Percentiles rank a stretch among this genome's conserved stretches.
Conservation (phyloP, 2,113 vertebrate species). For the Gallinago media region DNA sequence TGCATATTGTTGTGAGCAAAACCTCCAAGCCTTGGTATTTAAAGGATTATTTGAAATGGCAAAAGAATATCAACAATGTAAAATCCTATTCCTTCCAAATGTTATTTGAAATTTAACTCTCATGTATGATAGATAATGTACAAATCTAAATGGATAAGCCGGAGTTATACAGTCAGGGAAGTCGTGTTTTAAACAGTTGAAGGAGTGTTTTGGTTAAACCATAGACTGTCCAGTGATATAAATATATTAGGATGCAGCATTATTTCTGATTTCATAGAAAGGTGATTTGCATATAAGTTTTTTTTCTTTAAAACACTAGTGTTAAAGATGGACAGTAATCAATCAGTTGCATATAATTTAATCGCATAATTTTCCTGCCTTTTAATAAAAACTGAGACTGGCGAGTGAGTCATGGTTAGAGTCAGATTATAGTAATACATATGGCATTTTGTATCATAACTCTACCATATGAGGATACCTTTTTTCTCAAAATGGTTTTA, state of each 20-base stretch:
- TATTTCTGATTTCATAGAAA: background rate
- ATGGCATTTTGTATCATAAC: background rate
- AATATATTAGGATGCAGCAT: background rate
- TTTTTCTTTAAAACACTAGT: background rate
- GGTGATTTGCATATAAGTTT: background rate
- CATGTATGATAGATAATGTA: background rate
- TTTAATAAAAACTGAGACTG: background rate
- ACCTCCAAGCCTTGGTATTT: background rate
- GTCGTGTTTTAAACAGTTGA: background rate
- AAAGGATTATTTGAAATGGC: conserved; percentile 1
- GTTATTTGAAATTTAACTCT: background rate
- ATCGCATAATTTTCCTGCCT: background rate
- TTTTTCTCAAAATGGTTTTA: background rate
- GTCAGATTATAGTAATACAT: background rate
- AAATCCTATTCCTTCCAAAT: background rate
- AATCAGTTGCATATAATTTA: background rate
- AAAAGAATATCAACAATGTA: background rate
- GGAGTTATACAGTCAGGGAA: background rate
- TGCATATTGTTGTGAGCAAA: background rate
- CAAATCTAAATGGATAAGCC: background rate
- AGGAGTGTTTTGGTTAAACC: background rate
- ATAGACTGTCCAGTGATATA: background rate
- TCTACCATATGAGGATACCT: background rate
- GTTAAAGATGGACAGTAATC: background rate
- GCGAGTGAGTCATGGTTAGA: background rate